These are phyloP conservation scores for Heliconius sara DNA, from an alignment of 2,888 invertebrate species.

Conservation along the genomic window DNA sequence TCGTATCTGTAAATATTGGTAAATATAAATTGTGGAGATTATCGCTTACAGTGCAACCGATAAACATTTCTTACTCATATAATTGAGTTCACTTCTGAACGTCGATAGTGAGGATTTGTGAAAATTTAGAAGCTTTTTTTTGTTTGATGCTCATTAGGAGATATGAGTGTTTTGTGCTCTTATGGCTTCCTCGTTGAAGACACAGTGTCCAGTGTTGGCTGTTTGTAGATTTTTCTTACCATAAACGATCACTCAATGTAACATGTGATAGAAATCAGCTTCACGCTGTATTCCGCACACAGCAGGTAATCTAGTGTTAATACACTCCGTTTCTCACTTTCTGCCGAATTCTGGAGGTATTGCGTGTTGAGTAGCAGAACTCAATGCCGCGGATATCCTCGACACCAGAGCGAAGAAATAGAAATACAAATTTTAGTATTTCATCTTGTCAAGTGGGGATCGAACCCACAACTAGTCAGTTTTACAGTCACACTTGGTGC, in stretches of 20 bases:
- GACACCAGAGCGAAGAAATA: too few species aligned
- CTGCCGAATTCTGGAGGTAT: too few species aligned
- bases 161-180: neutral
- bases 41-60: conserved; percentile 61
- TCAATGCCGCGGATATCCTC: too few species aligned
- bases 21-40: conserved; percentile 72
- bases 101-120: conserved; percentile 44
- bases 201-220: neutral
- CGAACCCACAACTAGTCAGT: too few species aligned
- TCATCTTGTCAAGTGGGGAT: too few species aligned
- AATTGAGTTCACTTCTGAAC: conserved; percentile 60
- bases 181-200: neutral
- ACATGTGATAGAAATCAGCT: neutral
- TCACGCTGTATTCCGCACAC: too few species aligned
- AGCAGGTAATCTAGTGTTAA: too few species aligned
- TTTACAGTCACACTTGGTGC: too few species aligned
- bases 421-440: too few species aligned
- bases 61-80: conserved; percentile 58
- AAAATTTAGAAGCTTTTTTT: conserved; percentile 1
- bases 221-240: neutral
- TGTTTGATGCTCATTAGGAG: conserved; percentile 10
- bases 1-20: conserved; percentile 75
- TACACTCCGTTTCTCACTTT: too few species aligned
- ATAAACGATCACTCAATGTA: neutral
- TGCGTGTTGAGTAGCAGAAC: too few species aligned